Conservation (phyloP, 2,113 vertebrate species). For the Pelmatolapia mariae region DNA sequence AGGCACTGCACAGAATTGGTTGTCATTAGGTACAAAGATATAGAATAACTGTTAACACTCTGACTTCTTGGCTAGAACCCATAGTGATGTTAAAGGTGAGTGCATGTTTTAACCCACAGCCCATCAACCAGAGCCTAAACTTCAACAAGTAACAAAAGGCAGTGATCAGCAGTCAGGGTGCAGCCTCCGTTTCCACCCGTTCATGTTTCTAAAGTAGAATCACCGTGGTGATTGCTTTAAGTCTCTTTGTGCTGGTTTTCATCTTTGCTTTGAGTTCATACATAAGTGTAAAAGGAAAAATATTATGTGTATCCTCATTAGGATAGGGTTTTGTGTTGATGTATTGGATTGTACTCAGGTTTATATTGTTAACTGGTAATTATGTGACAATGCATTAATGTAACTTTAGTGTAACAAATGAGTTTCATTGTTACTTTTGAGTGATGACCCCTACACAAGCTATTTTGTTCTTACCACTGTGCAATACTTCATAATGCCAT, state of each 20-base stretch:
- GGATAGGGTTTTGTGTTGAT: neutral
- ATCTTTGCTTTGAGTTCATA: neutral
- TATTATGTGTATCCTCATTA: neutral
- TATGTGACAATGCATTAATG: neutral
- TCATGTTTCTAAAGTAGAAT: neutral
- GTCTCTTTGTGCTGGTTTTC: neutral
- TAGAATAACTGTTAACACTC: neutral
- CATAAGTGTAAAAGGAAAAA: neutral
- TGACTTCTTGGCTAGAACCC: neutral
- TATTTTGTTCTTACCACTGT: neutral
- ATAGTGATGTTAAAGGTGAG: neutral
- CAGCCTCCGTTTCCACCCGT: too few relatives aligned
- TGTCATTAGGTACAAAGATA: neutral
- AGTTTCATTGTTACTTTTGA: neutral
- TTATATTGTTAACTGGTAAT: neutral
- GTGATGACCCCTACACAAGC: neutral
- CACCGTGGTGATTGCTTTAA: neutral
- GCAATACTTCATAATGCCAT: neutral
- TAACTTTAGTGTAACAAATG: neutral
- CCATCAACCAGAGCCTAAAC: neutral
- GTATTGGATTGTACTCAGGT: neutral
- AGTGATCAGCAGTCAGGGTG: neutral
- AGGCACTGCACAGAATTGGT: neutral
- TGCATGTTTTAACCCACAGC: neutral
- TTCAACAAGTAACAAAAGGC: neutral